Base-by-base conservation (phyloP, 2,797 vertebrate species). In the Synanceia verrucosa region DNA sequence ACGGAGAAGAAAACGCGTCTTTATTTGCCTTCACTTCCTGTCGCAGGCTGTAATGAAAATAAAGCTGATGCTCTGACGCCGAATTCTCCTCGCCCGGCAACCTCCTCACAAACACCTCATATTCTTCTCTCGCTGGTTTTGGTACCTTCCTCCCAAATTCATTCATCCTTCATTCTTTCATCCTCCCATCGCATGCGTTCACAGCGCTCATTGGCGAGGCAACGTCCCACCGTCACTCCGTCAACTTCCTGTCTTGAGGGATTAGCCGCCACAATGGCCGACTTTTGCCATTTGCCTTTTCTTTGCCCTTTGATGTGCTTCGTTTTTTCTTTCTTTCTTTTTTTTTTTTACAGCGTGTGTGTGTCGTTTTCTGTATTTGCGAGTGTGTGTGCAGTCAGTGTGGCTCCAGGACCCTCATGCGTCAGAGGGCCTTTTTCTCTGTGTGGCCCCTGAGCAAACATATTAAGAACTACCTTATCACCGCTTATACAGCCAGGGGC, bases 381-480 rank as follows among this genome's bases (percentile, higher is more conserved):
- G 37, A 51, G 83, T 73, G 41, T 75, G 61, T 73, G 61, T 18
- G 65, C 61, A 72, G 82, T 83, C 82, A 56, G 57, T 70, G 79
- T 71, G 90, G 86, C 91, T 87, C 85, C 84, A 84, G 86, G 85
- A n/a, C 86, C 85, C 88, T 94, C 89, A 78, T 94, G 92, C 94
- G 94, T 95, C 94, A 95, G 87, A 93, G 91, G 59, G 82, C 71
- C 89, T 92, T 94, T 94, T 88, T 92, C 72, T 91, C 56, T 75
- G 77, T 88, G 85, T 88, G 89, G 90, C 90, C 87, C 91, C 90
- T 93, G 63, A 81, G 91, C 91, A 95, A 95, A 95, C 92, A 94
- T 92, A 94, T 95, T 95, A 94, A 94, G 91, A 93, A 86, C 71
- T 69, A 84, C 85, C 92, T 93, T 94, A 95, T 95, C 94, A 92